Evolutionary conservation across 2,888 invertebrate species (phyloP), one percentile per base, ranked within the genome.

Genomic region (Mylabris sibirica): DNA sequence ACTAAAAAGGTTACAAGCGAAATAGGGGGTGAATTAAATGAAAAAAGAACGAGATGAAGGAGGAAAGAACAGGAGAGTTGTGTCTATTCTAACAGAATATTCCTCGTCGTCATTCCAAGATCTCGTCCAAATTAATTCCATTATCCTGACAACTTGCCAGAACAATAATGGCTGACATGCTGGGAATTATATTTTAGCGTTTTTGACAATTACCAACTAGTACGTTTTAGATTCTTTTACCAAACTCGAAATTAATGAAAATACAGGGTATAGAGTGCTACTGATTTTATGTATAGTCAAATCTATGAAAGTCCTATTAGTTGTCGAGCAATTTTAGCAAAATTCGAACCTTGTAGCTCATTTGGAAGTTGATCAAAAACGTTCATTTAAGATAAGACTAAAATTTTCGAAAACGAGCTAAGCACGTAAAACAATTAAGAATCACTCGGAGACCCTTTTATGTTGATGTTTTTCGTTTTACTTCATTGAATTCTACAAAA

Each of bases 71-170:
- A 17, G 1, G 67, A 65, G 70, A 70, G 64, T 74, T 72, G 71
- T 74, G 68, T 64, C 68, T 70, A 65, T 64, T 67, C 72, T 71
- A 74, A 74, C 71, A 66, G 74, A 70, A 5, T 57, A 68, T 63
- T 66, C 65, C 69, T 69, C 71, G 72, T 69, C 71, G 72, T 72
- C 72, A 72, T 74, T 72, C 68, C 41, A 65, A 62, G 65, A 70
- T 70, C 67, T 60, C 67, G 73, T 68, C 67, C 34, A 69, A 74
- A 74, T 74, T 74, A 74, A 74, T 74, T 74, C 72, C 67, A 72
- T 74, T 74, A 74, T 74, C 70, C 24, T 57, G 57, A 24, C 57
- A 57, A 57, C 24, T 72, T 73, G 26, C 57, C 26, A 57, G 57
- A 24, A 57, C 77, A 76, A 75, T 75, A 74, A 72, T 75, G 71